A percentile compares a stretch with the other conserved stretches of the same genome.
phyloP scores from a whole-genome alignment of 2,888 invertebrate genomes.

The Corbicula japonica region DNA sequence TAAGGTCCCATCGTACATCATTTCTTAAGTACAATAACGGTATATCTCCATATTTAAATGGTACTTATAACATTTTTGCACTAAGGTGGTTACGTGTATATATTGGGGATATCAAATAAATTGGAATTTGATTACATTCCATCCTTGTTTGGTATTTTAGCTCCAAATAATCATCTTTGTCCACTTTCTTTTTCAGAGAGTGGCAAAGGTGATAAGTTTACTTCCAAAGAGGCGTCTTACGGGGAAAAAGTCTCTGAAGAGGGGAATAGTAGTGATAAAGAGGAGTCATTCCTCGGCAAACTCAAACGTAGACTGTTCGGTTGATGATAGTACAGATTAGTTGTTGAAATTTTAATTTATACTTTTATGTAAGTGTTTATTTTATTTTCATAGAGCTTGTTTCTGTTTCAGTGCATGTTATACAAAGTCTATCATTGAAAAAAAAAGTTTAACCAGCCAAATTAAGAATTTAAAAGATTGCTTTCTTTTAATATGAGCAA shows the following conservation, averaged over 20 bases:
- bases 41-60: no score
- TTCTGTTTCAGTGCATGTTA: background rate
- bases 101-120: no score
- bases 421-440: background rate
- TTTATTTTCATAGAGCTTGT: constrained; percentile 2
- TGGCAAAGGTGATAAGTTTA: constrained; percentile 59
- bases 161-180: no score
- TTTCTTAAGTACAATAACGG: no score
- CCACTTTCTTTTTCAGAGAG: constrained; percentile 71
- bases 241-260: constrained; percentile 65
- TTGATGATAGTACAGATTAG: constrained; percentile 70
- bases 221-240: constrained; percentile 55
- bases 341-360: no score
- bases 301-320: constrained; percentile 84
- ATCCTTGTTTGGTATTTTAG: no score
- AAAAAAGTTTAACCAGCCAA: background rate
- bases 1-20: no score
- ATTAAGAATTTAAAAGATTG: no score
- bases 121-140: no score
- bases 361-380: background rate
- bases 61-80: no score
- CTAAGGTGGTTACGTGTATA: no score
- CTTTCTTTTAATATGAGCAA: background rate
- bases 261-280: constrained; percentile 71
- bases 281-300: constrained; percentile 81